These are phyloP conservation scores for Choristoneura fumiferana DNA, from an alignment of 1,140 invertebrate genomes.

Conservation along the genomic window DNA sequence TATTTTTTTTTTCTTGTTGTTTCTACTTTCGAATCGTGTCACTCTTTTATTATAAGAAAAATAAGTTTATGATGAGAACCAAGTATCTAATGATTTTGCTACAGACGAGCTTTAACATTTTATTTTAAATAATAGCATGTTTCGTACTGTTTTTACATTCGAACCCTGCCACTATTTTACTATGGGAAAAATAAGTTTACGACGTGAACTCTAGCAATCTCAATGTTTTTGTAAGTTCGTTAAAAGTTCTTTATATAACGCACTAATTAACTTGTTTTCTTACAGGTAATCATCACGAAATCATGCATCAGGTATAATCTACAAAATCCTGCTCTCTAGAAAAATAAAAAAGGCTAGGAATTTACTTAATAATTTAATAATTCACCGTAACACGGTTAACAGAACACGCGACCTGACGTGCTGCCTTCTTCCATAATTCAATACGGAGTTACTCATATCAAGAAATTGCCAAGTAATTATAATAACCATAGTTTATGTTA, in stretches of 20 bases:
- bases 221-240: background rate
- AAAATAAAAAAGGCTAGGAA: constrained; percentile 1
- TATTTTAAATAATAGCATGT: no score
- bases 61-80: constrained; percentile 6
- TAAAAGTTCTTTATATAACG: background rate
- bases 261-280: background rate
- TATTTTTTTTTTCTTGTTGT: background rate
- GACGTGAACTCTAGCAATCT: background rate
- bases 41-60: background rate
- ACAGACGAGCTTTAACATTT: no score
- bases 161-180: background rate
- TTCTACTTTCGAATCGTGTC: background rate
- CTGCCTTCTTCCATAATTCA: constrained; percentile 27
- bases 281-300: constrained; percentile 13
- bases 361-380: constrained; percentile 19
- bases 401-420: constrained; percentile 37
- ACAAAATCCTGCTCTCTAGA: background rate
- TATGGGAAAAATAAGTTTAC: constrained; percentile 1
- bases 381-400: constrained; percentile 18
- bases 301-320: background rate
- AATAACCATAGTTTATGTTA: constrained; percentile 18
- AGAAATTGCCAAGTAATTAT: constrained; percentile 33
- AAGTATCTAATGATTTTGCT: no score
- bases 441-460: constrained; percentile 24
- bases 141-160: background rate